Conservation (phyloP, 2,888 invertebrate genomes). For the Papilio protenor region DNA sequence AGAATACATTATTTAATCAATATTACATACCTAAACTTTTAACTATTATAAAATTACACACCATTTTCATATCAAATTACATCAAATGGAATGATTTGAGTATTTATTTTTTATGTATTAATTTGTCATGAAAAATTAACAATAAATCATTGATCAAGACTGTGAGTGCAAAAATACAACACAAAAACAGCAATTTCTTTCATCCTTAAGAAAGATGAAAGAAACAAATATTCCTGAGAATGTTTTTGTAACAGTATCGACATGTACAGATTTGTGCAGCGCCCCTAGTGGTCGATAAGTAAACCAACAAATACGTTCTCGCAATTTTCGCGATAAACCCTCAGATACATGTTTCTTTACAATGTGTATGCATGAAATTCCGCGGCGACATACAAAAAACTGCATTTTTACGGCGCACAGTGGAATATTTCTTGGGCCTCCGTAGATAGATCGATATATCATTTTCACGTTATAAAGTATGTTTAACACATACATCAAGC, state of each 20-base stretch:
- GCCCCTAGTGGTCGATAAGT: no score
- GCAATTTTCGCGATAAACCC: no score
- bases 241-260: no score
- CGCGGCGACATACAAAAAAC: not conserved
- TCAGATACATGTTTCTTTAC: no score
- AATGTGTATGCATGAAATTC: not conserved
- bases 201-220: not conserved
- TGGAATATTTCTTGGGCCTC: no score
- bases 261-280: no score
- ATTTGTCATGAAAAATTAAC: conserved; percentile 48
- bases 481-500: no score
- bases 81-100: conserved; percentile 50
- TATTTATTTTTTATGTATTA: conserved; percentile 46
- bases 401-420: no score
- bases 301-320: no score
- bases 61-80: conserved; percentile 45
- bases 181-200: conserved; percentile 12
- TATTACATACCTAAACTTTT: conserved; percentile 64
- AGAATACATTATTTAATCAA: conserved; percentile 71
- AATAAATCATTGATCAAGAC: not conserved
- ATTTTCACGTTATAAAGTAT: no score
- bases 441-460: no score
- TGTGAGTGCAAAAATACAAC: not conserved
- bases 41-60: conserved; percentile 60
- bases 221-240: no score